Conservation (phyloP, 2,888 invertebrate species). For the Drosophila melanosoma region DNA sequence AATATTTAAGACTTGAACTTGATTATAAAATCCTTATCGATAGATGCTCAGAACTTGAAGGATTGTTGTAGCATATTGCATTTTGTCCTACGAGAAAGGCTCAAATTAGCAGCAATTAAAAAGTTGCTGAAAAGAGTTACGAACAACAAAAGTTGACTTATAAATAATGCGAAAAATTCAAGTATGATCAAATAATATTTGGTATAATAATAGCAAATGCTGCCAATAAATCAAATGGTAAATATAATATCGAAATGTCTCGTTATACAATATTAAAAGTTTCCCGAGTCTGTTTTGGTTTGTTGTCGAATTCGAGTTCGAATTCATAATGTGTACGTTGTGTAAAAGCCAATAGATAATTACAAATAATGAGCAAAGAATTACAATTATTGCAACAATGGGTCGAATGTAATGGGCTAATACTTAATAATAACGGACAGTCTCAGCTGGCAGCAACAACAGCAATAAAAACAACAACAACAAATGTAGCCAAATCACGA, state of each 20-base stretch:
- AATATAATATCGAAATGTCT: conserved; percentile 2
- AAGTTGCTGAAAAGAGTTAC: background rate
- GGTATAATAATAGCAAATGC: background rate
- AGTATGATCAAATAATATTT: background rate
- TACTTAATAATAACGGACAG: conserved; percentile 50
- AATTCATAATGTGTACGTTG: background rate
- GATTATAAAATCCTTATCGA: background rate
- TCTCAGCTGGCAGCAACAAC: conserved; percentile 18
- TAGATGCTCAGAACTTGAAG: background rate
- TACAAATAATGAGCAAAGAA: conserved; percentile 49
- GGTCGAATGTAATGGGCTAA: conserved; percentile 38
- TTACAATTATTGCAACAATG: conserved; percentile 50
- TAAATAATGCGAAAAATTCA: background rate
- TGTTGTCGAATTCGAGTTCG: background rate
- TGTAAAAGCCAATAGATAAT: conserved; percentile 44
- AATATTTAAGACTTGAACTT: background rate
- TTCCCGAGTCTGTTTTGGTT: background rate
- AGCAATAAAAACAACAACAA: conserved; percentile 22
- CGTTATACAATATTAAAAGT: background rate
- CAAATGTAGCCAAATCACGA: conserved; percentile 62
- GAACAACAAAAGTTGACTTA: background rate
- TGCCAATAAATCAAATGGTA: background rate
- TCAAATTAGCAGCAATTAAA: background rate
- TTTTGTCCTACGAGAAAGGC: background rate
- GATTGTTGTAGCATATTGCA: background rate